phyloP scores from a whole-genome alignment of 2,797 vertebrate genomes.

The Anguilla obscura region DNA sequence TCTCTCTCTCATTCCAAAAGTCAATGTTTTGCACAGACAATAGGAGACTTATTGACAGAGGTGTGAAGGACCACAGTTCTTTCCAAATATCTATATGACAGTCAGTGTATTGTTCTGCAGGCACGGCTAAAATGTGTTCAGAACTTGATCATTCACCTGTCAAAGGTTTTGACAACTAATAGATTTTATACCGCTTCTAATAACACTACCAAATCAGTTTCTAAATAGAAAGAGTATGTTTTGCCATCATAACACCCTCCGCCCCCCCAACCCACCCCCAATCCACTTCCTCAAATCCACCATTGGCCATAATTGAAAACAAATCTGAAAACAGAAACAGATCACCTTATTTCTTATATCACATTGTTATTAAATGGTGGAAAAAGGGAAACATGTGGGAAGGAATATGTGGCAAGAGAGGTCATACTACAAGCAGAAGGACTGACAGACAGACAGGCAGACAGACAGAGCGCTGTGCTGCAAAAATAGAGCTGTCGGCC shows the following conservation, averaged over 20 bases:
- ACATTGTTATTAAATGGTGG: not conserved
- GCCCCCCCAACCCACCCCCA: not conserved
- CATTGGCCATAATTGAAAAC: not conserved
- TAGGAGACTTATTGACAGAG: not conserved
- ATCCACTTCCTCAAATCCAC: not conserved
- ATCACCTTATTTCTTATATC: conserved; percentile 5
- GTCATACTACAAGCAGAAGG: not conserved
- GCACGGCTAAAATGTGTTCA: not conserved
- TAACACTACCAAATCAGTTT: not conserved
- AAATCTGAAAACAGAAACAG: conserved; percentile 18
- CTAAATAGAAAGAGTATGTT: not conserved
- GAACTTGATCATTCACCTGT: not conserved
- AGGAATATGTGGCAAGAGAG: not conserved
- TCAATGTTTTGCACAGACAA: not conserved
- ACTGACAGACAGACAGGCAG: not conserved
- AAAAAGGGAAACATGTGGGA: not conserved
- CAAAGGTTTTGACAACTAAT: not conserved
- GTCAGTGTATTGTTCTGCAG: not conserved
- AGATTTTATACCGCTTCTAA: not conserved
- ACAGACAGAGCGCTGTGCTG: conserved; percentile 35
- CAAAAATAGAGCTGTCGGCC: conserved; percentile 48
- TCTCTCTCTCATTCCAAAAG: not conserved
- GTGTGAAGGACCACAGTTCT: not conserved
- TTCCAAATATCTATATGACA: not conserved
- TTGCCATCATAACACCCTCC: not conserved